A percentile compares a stretch with the other conserved stretches of the same genome.
phyloP scores from a whole-genome alignment of 2,113 vertebrate species.

The Micromys minutus region DNA sequence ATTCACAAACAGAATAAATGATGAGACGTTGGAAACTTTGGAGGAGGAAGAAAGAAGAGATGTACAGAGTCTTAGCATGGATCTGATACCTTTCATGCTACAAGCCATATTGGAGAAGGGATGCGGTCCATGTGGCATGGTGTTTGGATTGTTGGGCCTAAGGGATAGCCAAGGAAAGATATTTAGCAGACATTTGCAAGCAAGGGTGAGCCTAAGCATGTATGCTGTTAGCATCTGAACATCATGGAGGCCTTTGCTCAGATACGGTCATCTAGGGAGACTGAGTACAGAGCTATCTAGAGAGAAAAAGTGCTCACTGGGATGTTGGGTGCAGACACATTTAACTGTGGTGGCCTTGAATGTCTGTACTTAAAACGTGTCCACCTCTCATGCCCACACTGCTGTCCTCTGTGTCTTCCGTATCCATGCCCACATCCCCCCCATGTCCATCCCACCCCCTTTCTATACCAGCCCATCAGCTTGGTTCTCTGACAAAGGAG shows the following conservation, averaged over 20 bases:
- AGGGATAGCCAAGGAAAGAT: neutral
- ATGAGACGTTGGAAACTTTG: neutral
- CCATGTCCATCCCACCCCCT: neutral
- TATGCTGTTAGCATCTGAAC: neutral
- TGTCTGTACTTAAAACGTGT: neutral
- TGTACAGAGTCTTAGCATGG: neutral
- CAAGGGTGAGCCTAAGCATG: neutral
- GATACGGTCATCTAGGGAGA: neutral
- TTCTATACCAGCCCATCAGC: neutral
- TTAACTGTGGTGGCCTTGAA: neutral
- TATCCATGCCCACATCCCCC: neutral
- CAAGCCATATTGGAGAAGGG: neutral
- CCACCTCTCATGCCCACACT: neutral
- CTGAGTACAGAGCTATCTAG: neutral
- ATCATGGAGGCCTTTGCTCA: neutral
- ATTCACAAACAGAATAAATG: neutral
- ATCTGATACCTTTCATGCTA: neutral
- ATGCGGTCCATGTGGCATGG: neutral
- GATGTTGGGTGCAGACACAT: neutral
- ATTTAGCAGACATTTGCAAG: neutral
- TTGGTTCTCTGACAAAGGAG: neutral
- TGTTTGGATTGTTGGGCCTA: neutral
- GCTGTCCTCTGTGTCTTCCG: neutral
- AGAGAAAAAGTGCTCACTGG: neutral
- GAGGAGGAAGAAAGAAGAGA: neutral